A percentile compares a stretch with the other conserved stretches of the same genome.
phyloP scores from a whole-genome alignment of 2,797 vertebrate genomes.

The Discoglossus pictus region DNA sequence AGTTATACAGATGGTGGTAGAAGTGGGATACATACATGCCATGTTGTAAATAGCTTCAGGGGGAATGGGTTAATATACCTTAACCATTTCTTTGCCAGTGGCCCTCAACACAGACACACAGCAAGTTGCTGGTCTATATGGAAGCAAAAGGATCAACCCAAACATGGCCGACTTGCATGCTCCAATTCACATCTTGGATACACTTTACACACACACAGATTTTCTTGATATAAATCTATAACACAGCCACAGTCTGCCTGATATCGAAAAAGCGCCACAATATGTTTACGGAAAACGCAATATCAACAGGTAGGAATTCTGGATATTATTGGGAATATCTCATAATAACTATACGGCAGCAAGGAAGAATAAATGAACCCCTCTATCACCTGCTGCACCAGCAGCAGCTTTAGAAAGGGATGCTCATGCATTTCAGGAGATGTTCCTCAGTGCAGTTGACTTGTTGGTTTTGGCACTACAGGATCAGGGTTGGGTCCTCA shows the following conservation, averaged over 20 bases:
- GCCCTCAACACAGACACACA: too few relatives aligned
- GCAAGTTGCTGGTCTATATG: too few relatives aligned
- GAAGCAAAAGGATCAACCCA: too few relatives aligned
- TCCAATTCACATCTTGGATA: too few relatives aligned
- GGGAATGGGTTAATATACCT: not conserved
- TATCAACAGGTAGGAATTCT: not conserved
- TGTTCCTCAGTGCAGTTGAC: not conserved
- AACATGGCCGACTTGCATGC: too few relatives aligned
- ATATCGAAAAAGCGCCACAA: not conserved
- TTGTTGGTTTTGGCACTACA: not conserved
- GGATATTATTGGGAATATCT: not conserved
- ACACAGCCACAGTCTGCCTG: not conserved
- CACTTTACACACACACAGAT: too few relatives aligned
- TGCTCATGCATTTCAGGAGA: conserved; percentile 18
- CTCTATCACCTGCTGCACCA: not conserved
- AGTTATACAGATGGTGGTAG: not conserved
- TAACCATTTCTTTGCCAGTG: not conserved
- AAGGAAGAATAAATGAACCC: not conserved
- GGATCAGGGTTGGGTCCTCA: not conserved
- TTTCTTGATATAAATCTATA: too few relatives aligned
- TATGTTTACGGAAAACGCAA: not conserved
- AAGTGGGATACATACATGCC: not conserved
- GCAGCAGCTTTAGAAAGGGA: not conserved
- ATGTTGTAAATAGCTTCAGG: too few relatives aligned
- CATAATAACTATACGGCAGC: too few relatives aligned